These are phyloP conservation scores for Aphelinus certus DNA, from an alignment of 1,140 invertebrate species.

Conservation along the genomic window DNA sequence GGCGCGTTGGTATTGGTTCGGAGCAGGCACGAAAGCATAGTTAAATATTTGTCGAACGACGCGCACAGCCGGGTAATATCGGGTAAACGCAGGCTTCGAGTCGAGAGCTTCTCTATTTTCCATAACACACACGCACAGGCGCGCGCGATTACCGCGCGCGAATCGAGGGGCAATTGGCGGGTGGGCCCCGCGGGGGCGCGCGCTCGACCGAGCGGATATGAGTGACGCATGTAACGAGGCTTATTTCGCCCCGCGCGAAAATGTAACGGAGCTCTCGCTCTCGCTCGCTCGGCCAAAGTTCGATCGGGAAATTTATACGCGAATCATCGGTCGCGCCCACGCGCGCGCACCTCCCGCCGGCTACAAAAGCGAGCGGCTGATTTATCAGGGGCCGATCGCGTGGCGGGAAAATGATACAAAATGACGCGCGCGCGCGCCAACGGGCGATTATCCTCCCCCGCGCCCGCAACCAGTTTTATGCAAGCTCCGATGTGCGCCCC, in stretches of 20 bases:
- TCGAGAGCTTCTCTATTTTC: too few species aligned
- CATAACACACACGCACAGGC: not conserved
- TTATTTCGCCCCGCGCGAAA: not conserved
- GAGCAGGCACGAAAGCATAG: too few species aligned
- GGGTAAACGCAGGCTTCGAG: too few species aligned
- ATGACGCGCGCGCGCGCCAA: slow-evolving; percentile 43
- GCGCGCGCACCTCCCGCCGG: slow-evolving; percentile 2
- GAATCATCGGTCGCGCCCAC: slow-evolving; percentile 47
- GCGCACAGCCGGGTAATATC: too few species aligned
- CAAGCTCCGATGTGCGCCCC: not conserved
- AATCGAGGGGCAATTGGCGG: too few species aligned
- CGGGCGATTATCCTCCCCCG: not conserved
- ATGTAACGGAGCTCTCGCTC: not conserved
- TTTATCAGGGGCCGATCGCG: slow-evolving; percentile 57
- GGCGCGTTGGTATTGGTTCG: too few species aligned
- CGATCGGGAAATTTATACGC: slow-evolving; percentile 58
- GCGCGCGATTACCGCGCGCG: too few species aligned
- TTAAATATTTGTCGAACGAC: too few species aligned
- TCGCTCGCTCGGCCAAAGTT: not conserved
- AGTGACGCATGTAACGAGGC: too few species aligned
- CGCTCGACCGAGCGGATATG: too few species aligned
- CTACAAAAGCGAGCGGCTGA: slow-evolving; percentile 47
- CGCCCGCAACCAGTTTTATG: not conserved
- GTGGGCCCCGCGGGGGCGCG: too few species aligned
- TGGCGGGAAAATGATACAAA: slow-evolving; percentile 62